Conservation (phyloP, 2,888 invertebrate species). For the Adelognathus sp. region DNA sequence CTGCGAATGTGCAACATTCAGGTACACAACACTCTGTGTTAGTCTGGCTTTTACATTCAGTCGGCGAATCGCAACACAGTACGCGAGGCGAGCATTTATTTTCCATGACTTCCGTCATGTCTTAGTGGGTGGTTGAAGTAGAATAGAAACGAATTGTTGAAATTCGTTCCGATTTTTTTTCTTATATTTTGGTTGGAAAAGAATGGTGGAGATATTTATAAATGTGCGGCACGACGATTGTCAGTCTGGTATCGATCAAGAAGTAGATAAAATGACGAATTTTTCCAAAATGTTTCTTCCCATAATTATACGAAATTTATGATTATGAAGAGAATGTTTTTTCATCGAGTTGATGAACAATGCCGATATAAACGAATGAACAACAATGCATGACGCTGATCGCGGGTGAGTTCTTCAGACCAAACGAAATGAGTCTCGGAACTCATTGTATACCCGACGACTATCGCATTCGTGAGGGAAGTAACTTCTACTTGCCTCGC, state of each 20-base stretch:
- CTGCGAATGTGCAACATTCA: conserved; percentile 35
- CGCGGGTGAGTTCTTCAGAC: background rate
- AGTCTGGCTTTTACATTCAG: conserved; percentile 51
- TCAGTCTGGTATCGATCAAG: too few relatives aligned
- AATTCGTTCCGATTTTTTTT: too few relatives aligned
- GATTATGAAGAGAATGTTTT: background rate
- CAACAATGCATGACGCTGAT: background rate
- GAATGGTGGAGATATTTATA: too few relatives aligned
- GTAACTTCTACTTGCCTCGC: conserved; percentile 21
- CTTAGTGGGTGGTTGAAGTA: background rate
- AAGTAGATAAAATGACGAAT: too few relatives aligned
- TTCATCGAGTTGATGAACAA: background rate
- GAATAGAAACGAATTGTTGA: background rate
- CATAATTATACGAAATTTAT: background rate
- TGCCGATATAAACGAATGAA: background rate
- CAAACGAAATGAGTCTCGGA: conserved; percentile 6
- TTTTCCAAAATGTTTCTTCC: background rate
- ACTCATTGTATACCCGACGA: conserved; percentile 1
- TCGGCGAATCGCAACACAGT: background rate
- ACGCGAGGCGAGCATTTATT: background rate
- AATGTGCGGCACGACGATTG: too few relatives aligned
- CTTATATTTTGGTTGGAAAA: too few relatives aligned
- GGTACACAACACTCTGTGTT: conserved; percentile 64
- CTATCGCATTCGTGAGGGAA: conserved; percentile 13
- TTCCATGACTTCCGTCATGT: background rate